phyloP scores from a whole-genome alignment of 2,888 invertebrate genomes.

The Ptychoptera albimana region DNA sequence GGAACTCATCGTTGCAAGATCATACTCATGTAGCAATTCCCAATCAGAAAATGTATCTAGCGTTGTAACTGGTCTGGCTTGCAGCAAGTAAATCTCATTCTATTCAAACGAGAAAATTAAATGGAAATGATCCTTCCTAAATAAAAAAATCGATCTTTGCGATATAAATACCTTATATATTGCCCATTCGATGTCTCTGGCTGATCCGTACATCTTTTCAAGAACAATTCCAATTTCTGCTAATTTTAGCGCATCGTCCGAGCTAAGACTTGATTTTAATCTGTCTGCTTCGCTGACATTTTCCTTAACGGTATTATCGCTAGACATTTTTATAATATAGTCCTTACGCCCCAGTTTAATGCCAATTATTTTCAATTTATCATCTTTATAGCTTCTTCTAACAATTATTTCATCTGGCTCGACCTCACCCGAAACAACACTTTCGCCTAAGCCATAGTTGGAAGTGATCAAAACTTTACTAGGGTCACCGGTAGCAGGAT shows the following conservation, averaged over 20 bases:
- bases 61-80: conserved; percentile 65
- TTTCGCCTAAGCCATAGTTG: conserved; percentile 68
- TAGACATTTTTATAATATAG: conserved; percentile 32
- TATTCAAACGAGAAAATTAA: conserved; percentile 19
- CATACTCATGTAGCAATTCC: conserved; percentile 64
- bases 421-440: conserved; percentile 43
- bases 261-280: conserved; percentile 34
- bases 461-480: conserved; percentile 53
- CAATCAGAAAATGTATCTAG: conserved; percentile 57
- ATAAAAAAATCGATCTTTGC: too few relatives aligned
- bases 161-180: conserved; percentile 42
- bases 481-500: conserved; percentile 57
- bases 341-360: conserved; percentile 38
- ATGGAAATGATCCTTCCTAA: conserved; percentile 3
- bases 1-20: conserved; percentile 45
- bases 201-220: conserved; percentile 49
- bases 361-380: conserved; percentile 31
- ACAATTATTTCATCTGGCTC: conserved; percentile 62
- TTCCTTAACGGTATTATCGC: conserved; percentile 18
- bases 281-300: too few relatives aligned
- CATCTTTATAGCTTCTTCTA: conserved; percentile 31
- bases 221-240: conserved; percentile 40
- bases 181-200: conserved; percentile 74
- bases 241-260: conserved; percentile 37
- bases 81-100: conserved; percentile 46